Percentiles rank a stretch among this genome's conserved stretches.
Conservation (phyloP, 2,888 invertebrate species). For the Rosalia funebris region DNA sequence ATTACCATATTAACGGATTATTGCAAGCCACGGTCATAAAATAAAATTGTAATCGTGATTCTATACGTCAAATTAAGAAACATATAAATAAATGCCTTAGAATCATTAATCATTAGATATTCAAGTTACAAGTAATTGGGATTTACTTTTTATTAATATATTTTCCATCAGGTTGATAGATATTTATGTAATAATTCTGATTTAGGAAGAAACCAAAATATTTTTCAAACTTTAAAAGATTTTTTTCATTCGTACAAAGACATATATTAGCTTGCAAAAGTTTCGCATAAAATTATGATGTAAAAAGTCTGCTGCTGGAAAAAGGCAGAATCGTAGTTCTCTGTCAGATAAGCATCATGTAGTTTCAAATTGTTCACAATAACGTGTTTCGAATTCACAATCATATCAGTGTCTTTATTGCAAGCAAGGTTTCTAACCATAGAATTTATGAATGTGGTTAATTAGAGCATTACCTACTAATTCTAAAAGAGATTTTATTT, state of each 20-base stretch:
- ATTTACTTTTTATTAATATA: constrained; percentile 2
- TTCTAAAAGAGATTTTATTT: constrained; percentile 4
- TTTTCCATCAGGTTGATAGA: not conserved
- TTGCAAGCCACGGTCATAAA: constrained; percentile 3
- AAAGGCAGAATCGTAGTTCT: not conserved
- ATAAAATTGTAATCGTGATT: constrained; percentile 11
- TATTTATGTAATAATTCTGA: constrained; percentile 55
- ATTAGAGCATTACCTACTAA: not conserved
- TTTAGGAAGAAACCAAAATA: constrained; percentile 50
- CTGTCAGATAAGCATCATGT: no score
- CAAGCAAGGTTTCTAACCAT: no score
- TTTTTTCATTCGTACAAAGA: constrained; percentile 16
- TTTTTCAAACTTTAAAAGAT: not conserved
- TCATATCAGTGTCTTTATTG: no score
- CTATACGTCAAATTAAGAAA: constrained; percentile 7
- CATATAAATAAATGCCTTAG: constrained; percentile 19
- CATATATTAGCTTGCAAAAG: not conserved
- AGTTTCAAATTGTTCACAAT: no score
- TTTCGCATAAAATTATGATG: constrained; percentile 1
- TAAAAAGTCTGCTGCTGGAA: not conserved
- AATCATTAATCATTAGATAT: constrained; percentile 17
- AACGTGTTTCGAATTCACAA: no score
- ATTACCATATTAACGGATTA: constrained; percentile 19
- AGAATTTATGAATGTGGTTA: no score
- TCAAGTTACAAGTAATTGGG: constrained; percentile 6